A percentile compares a stretch with the other conserved stretches of the same genome.
These are phyloP conservation scores for Ochlodes sylvanus DNA, from an alignment of 2,888 invertebrate genomes.

Conservation along the genomic window DNA sequence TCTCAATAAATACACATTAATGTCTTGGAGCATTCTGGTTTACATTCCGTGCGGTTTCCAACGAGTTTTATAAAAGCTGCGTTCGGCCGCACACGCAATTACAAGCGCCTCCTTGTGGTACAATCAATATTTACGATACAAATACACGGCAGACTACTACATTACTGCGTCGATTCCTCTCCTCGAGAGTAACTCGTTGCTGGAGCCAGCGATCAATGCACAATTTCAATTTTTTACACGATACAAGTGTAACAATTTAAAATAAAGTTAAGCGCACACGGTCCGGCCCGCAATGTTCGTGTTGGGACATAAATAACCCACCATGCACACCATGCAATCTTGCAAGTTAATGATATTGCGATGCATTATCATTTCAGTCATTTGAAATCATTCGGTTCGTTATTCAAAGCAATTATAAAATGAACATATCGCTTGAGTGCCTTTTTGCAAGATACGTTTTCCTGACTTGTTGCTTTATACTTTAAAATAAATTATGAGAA, in stretches of 20 bases:
- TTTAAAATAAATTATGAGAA: constrained; percentile 1
- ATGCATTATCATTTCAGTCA: constrained; percentile 64
- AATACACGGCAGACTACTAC: constrained; percentile 63
- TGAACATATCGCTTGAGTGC: constrained; percentile 44
- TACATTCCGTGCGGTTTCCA: constrained; percentile 83
- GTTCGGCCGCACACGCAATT: constrained; percentile 81
- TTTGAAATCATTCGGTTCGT: constrained; percentile 59
- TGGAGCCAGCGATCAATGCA: constrained; percentile 56
- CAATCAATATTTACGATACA: constrained; percentile 80
- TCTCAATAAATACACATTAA: constrained; percentile 84
- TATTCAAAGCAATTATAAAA: constrained; percentile 57
- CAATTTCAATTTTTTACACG: constrained; percentile 39
- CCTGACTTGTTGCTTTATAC: constrained; percentile 1
- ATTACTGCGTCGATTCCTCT: constrained; percentile 58
- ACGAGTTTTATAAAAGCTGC: constrained; percentile 83
- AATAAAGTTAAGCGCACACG: constrained; percentile 58
- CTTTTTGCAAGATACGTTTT: constrained; percentile 10
- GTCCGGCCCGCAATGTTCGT: constrained; percentile 51
- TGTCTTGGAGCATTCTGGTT: constrained; percentile 81
- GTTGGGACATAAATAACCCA: constrained; percentile 66
- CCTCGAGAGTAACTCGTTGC: constrained; percentile 48
- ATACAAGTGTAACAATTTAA: constrained; percentile 47
- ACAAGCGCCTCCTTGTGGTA: constrained; percentile 79
- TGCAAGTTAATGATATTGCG: constrained; percentile 70
- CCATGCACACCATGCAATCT: constrained; percentile 63